Evolutionary conservation across 2,113 vertebrate species (phyloP).

Genomic region (Etheostoma cragini): DNA sequence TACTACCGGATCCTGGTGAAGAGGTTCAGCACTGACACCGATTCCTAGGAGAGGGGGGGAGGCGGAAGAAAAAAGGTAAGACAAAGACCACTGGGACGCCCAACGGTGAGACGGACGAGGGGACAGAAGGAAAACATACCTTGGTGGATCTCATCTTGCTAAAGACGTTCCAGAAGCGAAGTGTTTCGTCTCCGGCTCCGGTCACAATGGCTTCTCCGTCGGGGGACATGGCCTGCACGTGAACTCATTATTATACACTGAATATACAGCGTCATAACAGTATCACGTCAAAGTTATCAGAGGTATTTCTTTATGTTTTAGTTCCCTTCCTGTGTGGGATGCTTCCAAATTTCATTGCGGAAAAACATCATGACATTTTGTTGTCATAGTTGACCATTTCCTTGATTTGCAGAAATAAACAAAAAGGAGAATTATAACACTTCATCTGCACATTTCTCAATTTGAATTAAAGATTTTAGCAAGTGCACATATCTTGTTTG

Average conservation of each 20-base stretch:
- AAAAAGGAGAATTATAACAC: neutral
- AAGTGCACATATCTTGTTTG: neutral
- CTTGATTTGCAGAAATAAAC: neutral
- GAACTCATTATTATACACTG: conserved; percentile 17
- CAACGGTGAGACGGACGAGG: neutral
- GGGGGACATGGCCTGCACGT: conserved; percentile 94
- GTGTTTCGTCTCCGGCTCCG: conserved; percentile 95
- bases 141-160: conserved; percentile 98
- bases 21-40: conserved; percentile 93
- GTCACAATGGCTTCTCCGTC: conserved; percentile 99
- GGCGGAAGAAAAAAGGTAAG: neutral
- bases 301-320: neutral
- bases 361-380: neutral
- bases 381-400: neutral
- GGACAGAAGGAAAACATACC: conserved; percentile 75
- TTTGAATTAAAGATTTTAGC: no score
- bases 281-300: conserved; percentile 3
- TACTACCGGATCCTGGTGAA: conserved; percentile 95
- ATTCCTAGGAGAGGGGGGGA: conserved; percentile 83
- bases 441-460: neutral
- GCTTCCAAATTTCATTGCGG: neutral
- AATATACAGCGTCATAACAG: neutral
- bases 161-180: conserved; percentile 99
- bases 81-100: neutral
- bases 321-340: neutral